Conservation (phyloP, 2,113 vertebrate species). For the Tyto alba region DNA sequence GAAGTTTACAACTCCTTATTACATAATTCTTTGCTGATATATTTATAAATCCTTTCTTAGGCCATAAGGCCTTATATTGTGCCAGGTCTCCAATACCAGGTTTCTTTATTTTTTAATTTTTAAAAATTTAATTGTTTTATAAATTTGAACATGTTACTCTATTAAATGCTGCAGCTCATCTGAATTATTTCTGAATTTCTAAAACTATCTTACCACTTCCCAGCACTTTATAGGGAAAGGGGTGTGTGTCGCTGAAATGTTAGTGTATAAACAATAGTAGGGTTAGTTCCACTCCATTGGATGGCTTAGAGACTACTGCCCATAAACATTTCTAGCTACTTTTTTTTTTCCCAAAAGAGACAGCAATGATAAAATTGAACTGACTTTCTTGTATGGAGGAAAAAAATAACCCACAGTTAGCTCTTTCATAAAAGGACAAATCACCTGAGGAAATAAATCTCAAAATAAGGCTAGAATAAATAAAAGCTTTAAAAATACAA, state of each 20-base stretch:
- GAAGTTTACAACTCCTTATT: background rate
- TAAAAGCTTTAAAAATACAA: background rate
- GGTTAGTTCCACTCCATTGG: background rate
- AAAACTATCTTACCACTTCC: background rate
- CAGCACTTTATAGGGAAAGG: background rate
- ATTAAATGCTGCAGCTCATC: background rate
- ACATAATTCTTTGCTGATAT: background rate
- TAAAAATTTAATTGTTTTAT: too few relatives aligned
- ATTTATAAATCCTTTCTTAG: background rate
- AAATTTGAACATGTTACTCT: background rate
- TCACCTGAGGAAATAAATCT: background rate
- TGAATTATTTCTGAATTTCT: background rate
- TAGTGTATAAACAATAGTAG: background rate
- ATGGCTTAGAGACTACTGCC: background rate
- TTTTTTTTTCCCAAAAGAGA: background rate
- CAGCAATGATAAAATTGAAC: background rate
- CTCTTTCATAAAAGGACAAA: background rate
- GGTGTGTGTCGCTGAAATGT: background rate
- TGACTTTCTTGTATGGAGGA: background rate
- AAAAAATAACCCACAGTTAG: background rate
- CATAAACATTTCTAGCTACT: background rate
- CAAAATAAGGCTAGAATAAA: background rate
- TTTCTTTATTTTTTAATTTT: background rate
- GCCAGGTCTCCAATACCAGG: fast-evolving
- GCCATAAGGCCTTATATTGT: background rate